phyloP scores from a whole-genome alignment of 1,140 invertebrate genomes.

The Monomorium pharaonis region DNA sequence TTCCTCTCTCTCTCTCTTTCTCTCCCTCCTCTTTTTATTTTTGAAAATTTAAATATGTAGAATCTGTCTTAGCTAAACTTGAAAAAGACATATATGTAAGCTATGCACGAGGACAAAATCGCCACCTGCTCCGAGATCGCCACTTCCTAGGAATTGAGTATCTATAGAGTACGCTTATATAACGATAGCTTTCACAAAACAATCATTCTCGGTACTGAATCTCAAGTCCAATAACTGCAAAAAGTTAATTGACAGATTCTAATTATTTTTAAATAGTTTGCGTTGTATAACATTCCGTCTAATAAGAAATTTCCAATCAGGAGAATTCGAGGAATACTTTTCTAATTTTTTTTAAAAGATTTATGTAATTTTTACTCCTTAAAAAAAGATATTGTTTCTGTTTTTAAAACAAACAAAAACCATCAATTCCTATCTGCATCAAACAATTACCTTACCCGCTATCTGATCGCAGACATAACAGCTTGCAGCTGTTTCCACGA shows the following conservation, averaged over 20 bases:
- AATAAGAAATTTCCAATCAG: neutral
- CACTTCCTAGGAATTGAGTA: neutral
- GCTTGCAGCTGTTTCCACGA: constrained; percentile 25
- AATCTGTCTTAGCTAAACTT: neutral
- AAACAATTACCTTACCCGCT: constrained; percentile 2
- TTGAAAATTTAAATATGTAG: neutral
- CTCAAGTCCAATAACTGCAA: neutral
- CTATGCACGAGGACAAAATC: neutral
- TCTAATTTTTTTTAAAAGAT: neutral
- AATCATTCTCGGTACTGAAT: neutral
- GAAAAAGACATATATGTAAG: neutral
- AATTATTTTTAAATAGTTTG: neutral
- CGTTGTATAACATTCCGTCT: neutral
- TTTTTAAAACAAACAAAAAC: neutral
- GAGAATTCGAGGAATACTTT: neutral
- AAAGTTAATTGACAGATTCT: neutral
- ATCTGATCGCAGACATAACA: constrained; percentile 21
- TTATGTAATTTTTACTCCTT: neutral
- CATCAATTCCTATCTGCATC: neutral
- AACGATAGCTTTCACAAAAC: neutral
- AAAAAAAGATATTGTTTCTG: neutral
- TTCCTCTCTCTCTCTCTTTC: neutral
- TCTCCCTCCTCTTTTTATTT: neutral
- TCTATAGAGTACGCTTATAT: neutral
- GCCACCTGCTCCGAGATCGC: neutral